Conservation (phyloP, 2,113 vertebrate species). For the Psittacula cyanocephala region DNA sequence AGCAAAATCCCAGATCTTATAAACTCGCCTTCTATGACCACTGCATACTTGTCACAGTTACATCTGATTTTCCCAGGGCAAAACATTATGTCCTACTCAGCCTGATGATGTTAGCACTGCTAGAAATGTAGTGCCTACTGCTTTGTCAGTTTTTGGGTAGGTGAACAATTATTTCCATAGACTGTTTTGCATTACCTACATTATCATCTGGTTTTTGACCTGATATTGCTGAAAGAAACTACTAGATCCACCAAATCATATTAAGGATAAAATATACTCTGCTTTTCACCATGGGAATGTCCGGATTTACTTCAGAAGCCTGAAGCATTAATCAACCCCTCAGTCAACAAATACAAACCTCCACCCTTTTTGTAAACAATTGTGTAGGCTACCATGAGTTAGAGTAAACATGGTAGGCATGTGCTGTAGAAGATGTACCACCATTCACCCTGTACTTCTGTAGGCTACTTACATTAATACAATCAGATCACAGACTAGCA, state of each 20-base stretch:
- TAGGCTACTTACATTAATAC: neutral
- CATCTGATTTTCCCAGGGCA: neutral
- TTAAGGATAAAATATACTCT: neutral
- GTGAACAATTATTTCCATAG: neutral
- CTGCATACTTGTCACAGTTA: neutral
- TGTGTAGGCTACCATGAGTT: neutral
- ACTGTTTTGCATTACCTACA: neutral
- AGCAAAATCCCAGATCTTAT: neutral
- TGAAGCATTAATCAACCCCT: neutral
- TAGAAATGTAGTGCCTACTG: neutral
- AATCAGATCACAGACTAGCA: neutral
- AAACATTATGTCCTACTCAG: neutral
- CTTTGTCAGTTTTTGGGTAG: neutral
- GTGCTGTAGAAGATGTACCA: neutral
- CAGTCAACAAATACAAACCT: neutral
- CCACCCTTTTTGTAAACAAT: neutral
- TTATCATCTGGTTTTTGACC: neutral
- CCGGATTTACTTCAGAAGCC: neutral
- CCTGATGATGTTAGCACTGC: neutral
- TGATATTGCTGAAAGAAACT: neutral
- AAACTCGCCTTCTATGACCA: neutral
- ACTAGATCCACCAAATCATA: neutral
- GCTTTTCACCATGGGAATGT: neutral
- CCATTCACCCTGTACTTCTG: neutral
- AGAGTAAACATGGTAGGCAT: neutral